Evolutionary conservation across 2,888 invertebrate species (phyloP), one percentile per base, ranked within the genome.

Genomic region (Lordiphosa andalusiaca): DNA sequence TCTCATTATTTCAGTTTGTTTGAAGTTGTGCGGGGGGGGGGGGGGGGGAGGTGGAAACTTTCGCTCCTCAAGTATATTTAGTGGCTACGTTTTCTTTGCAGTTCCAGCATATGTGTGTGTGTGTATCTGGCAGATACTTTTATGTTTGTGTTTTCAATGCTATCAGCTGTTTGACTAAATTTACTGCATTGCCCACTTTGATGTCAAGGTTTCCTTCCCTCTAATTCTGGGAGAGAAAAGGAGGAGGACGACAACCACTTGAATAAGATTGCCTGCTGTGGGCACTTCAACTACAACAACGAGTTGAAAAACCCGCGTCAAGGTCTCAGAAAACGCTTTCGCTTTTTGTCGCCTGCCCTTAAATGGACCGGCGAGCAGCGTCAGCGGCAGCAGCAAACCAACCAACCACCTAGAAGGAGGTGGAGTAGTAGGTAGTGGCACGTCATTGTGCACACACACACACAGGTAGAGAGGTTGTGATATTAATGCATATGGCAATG

Each of bases 261-360:
- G 70, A 67, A 42, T 40, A 51, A 62, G 56, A 69, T 62, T 81
- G 81, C 82, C 84, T 71, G 82, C 77, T 69, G 80, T 54, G 76
- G 30, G 30, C 30, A 30, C 30, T 30, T 30, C 30, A 30, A 30
- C 30, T 30, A 30, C 30, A 67, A 67, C 56, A 67, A 67, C 56
- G 69, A 72, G 80, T 84, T 80, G 80, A 80, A 80, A 82, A 84
- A 84, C 84, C 80, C 73, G 62, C 80, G 56, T 59, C 80, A 80
- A 80, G 80, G 80, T 84, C 84, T 71, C 67, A 51, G 66, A 58
- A 58, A 77, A 64, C 77, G 77, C 77, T 78, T 84, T 84, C 78
- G 84, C 83, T 84, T 78, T 78, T 84, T 78, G 65, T 67, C 47
- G 63, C 53, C 38, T 50, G 78, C 84, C 84, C 78, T 84, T 84